A percentile compares a stretch with the other conserved stretches of the same genome.
phyloP scores from a whole-genome alignment of 2,888 invertebrate species.

The Parnassius orleans region DNA sequence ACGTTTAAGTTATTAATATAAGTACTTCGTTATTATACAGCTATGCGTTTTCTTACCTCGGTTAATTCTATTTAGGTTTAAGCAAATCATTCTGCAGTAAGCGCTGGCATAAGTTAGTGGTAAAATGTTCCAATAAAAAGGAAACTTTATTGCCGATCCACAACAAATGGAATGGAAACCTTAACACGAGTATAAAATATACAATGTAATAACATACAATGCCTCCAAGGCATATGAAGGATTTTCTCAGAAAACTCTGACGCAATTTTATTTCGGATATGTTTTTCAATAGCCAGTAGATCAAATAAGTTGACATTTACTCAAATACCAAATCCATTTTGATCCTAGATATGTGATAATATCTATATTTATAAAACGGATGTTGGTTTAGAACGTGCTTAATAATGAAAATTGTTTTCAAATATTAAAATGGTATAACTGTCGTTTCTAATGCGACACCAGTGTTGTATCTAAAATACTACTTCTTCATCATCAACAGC shows the following conservation, averaged over 20 bases:
- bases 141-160: conserved; percentile 14
- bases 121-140: conserved; percentile 22
- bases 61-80: conserved; percentile 25
- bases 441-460: too few relatives aligned
- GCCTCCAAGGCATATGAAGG: not conserved
- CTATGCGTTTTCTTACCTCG: conserved; percentile 13
- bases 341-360: not conserved
- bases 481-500: too few relatives aligned
- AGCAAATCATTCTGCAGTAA: conserved; percentile 10
- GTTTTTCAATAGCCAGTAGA: not conserved
- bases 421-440: too few relatives aligned
- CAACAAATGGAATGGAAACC: conserved; percentile 11
- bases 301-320: too few relatives aligned
- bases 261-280: not conserved
- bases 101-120: conserved; percentile 18
- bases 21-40: conserved; percentile 15
- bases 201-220: conserved; percentile 3
- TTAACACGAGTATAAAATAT: conserved; percentile 1
- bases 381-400: too few relatives aligned
- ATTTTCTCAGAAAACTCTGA: not conserved
- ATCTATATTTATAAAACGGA: not conserved
- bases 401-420: too few relatives aligned
- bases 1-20: conserved; percentile 13
- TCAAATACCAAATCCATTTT: not conserved
- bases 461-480: too few relatives aligned